Percentiles rank a stretch among this genome's conserved stretches.
Evolutionary conservation across 2,797 vertebrate genomes (phyloP).

Genomic region (Knipowitschia caucasica): DNA sequence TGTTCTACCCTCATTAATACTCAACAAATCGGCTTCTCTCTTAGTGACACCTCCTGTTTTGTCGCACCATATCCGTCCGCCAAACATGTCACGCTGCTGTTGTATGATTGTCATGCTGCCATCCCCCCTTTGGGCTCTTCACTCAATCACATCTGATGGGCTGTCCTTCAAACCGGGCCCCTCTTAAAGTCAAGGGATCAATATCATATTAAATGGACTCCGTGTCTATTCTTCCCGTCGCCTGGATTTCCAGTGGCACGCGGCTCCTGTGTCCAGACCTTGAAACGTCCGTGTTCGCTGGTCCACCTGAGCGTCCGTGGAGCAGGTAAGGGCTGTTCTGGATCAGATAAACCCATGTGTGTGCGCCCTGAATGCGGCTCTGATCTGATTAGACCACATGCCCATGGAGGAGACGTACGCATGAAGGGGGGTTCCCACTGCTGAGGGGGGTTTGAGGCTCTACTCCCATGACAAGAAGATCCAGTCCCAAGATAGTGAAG

Average conservation of each 20-base stretch:
- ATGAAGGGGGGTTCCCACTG: constrained; percentile 36
- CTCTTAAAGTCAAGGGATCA: constrained; percentile 60
- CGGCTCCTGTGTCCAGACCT: constrained; percentile 42
- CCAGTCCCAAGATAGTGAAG: background rate
- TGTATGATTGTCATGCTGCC: constrained; percentile 43
- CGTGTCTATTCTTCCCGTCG: constrained; percentile 18
- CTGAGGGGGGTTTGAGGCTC: constrained; percentile 16
- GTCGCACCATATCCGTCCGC: background rate
- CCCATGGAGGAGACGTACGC: constrained; percentile 6
- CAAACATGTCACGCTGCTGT: constrained; percentile 37
- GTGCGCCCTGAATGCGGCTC: constrained; percentile 20
- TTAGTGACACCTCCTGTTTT: too few relatives aligned
- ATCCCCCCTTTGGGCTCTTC: constrained; percentile 25
- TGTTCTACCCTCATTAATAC: background rate
- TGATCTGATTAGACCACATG: constrained; percentile 32
- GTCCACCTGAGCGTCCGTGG: constrained; percentile 5
- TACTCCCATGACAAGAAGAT: background rate
- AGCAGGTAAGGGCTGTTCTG: constrained; percentile 14
- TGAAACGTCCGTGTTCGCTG: constrained; percentile 26
- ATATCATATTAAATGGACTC: constrained; percentile 66
- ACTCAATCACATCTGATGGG: constrained; percentile 62
- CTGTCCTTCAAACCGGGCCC: constrained; percentile 57
- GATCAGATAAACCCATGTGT: constrained; percentile 21
- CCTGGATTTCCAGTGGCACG: constrained; percentile 24
- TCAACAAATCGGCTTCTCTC: background rate